These are phyloP conservation scores for Dermatemys mawii DNA, from an alignment of 2,113 vertebrate genomes.

Conservation along the genomic window DNA sequence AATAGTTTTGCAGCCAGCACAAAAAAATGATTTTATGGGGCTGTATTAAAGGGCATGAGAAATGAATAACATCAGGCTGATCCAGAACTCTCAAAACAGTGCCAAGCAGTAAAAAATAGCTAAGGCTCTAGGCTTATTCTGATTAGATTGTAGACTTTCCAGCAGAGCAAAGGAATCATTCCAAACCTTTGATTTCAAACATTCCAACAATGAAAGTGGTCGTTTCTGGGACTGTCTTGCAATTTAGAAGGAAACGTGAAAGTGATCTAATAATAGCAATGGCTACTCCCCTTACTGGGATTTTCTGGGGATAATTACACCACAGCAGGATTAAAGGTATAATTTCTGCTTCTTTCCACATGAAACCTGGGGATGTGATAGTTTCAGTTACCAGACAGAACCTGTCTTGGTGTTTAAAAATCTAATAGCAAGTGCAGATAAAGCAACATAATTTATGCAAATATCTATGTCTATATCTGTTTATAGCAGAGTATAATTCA, in stretches of 20 bases:
- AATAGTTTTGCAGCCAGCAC: background rate
- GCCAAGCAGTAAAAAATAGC: background rate
- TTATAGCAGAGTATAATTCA: background rate
- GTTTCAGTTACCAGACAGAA: background rate
- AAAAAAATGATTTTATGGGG: background rate
- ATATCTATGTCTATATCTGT: background rate
- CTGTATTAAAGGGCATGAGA: background rate
- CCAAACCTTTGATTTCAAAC: conserved; percentile 32
- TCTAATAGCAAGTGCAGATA: background rate
- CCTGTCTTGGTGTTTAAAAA: background rate
- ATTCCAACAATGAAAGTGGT: conserved; percentile 39
- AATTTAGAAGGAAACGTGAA: conserved; percentile 29
- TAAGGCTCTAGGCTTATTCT: background rate
- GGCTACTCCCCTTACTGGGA: background rate
- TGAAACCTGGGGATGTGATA: background rate
- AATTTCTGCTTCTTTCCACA: background rate
- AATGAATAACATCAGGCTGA: background rate
- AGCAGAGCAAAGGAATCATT: background rate
- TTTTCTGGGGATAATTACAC: conserved; percentile 40
- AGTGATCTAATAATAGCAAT: conserved; percentile 48
- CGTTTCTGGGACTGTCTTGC: conserved; percentile 55
- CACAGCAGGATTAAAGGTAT: conserved; percentile 15
- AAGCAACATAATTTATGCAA: background rate
- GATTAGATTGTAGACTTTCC: background rate
- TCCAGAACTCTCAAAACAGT: background rate